These are phyloP conservation scores for Barnardius zonarius DNA, from an alignment of 2,113 vertebrate species.

Conservation along the genomic window DNA sequence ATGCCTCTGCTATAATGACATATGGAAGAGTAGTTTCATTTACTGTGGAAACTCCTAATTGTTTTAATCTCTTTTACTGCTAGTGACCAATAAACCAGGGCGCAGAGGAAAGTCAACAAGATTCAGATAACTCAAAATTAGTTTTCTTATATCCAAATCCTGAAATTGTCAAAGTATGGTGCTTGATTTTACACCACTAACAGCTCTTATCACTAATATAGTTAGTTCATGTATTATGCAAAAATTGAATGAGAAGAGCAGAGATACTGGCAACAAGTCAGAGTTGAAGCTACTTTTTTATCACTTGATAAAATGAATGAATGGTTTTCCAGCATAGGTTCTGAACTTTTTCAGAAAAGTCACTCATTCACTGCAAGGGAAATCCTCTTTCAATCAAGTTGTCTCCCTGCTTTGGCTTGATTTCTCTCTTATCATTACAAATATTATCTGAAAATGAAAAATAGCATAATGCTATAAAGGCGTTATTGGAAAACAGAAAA, in stretches of 20 bases:
- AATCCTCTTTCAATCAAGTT: conserved; percentile 42
- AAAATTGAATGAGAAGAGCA: background rate
- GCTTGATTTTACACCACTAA: background rate
- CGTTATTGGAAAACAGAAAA: conserved; percentile 42
- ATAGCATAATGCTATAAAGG: background rate
- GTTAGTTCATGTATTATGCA: background rate
- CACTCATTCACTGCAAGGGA: background rate
- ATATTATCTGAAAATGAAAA: conserved; percentile 41
- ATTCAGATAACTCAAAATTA: background rate
- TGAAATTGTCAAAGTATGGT: background rate
- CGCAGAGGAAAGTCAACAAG: background rate
- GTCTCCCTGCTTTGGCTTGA: background rate
- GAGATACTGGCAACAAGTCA: background rate
- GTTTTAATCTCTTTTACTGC: background rate
- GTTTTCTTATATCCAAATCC: background rate
- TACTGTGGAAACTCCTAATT: background rate
- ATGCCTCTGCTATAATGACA: background rate
- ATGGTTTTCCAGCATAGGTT: background rate
- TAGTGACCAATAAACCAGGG: background rate
- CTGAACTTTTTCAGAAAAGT: conserved; percentile 28
- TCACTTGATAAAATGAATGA: conserved; percentile 11
- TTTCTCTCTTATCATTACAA: conserved; percentile 11
- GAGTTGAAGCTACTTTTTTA: background rate
- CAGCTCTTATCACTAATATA: background rate
- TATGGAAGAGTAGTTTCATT: background rate